Conservation (phyloP, 2,888 invertebrate species). For the Notocelia uddmanniana region DNA sequence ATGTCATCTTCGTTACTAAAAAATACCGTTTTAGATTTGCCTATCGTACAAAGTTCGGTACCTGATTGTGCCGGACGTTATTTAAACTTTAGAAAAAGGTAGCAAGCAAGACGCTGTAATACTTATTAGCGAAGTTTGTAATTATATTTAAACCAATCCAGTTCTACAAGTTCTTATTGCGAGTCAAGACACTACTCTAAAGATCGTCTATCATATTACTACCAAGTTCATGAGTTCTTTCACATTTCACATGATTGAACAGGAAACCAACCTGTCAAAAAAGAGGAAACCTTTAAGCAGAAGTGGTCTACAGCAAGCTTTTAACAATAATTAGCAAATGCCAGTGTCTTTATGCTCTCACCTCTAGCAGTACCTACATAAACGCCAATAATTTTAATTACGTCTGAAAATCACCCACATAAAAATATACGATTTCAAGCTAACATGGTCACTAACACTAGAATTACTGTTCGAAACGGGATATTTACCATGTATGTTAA, state of each 20-base stretch:
- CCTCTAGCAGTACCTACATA: not conserved
- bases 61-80: too few species aligned
- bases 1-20: too few species aligned
- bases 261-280: not conserved
- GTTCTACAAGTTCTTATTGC: not conserved
- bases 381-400: too few species aligned
- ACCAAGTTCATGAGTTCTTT: not conserved
- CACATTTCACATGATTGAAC: not conserved
- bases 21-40: too few species aligned
- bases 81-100: not conserved
- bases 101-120: constrained; percentile 1
- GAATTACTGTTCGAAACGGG: too few species aligned
- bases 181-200: not conserved
- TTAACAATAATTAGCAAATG: not conserved
- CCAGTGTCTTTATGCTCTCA: not conserved
- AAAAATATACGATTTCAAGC: too few species aligned
- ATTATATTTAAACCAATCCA: not conserved
- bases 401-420: not conserved
- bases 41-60: too few species aligned
- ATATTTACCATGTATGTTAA: too few species aligned
- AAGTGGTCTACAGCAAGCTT: not conserved
- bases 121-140: constrained; percentile 1
- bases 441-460: too few species aligned
- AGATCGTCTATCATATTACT: not conserved
- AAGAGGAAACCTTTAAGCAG: not conserved